Evolutionary conservation across 2,888 invertebrate species (phyloP).

Genomic region (Platerodrilus igneus): DNA sequence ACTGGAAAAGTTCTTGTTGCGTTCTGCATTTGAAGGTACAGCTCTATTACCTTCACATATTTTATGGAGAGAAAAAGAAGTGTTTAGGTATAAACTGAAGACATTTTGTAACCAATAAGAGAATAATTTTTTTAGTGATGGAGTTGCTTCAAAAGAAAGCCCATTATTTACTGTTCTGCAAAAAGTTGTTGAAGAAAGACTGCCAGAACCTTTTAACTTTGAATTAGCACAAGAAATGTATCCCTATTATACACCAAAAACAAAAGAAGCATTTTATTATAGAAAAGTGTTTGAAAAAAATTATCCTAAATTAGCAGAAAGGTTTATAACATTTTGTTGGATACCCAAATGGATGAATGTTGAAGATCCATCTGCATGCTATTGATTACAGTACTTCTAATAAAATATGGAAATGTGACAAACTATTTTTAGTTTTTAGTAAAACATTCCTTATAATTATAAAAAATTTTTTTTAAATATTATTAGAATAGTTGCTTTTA

Average conservation of each 20-base stretch:
- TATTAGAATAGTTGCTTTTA: no score
- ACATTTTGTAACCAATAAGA: background rate
- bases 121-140: slow-evolving; percentile 54
- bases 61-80: slow-evolving; percentile 92
- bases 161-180: slow-evolving; percentile 65
- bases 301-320: slow-evolving; percentile 55
- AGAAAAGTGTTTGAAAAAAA: slow-evolving; percentile 63
- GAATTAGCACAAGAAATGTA: slow-evolving; percentile 51
- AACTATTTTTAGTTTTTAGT: no score
- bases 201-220: slow-evolving; percentile 56
- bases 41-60: slow-evolving; percentile 77
- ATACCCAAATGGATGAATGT: slow-evolving; percentile 74
- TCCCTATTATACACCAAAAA: slow-evolving; percentile 68
- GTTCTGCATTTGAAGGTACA: slow-evolving; percentile 74
- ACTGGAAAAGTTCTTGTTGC: slow-evolving; percentile 79
- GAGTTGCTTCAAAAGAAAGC: slow-evolving; percentile 68
- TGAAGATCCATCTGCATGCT: slow-evolving; percentile 69
- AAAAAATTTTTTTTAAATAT: no score
- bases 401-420: no score
- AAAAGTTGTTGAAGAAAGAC: slow-evolving; percentile 63
- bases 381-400: slow-evolving; percentile 42
- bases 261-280: slow-evolving; percentile 75
- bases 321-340: slow-evolving; percentile 70
- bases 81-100: slow-evolving; percentile 56
- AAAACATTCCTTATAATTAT: no score